Base-by-base conservation (phyloP, 2,888 invertebrate species). In the Phlogophora meticulosa region DNA sequence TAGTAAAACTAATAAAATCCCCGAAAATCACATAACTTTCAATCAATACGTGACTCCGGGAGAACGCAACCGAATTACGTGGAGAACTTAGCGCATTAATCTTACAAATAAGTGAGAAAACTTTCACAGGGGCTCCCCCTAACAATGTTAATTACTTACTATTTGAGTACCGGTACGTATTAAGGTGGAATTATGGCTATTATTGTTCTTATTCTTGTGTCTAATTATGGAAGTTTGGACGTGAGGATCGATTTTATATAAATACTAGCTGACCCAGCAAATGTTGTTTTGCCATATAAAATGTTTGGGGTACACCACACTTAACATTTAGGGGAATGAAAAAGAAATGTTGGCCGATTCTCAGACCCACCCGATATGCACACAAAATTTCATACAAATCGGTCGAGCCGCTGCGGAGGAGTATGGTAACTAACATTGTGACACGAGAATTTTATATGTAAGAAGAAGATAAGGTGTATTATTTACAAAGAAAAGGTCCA, bases 141-240 rank as follows among this genome's bases (percentile, higher is more conserved):
- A 80, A 82, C 82, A 80, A 80, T 74, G 82, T 80, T 83, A 82
- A 83, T 83, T 84, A 83, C 80, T 83, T 65, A 76, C 71, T 80
- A 71, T 73, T 67, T 82, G 66, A 78, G 67, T 72, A 68, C 70
- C 51, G 40, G 28, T 55, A 22, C 55, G 64, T 69, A 72, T 70
- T 71, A 78, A 52, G 68, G 24, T 32, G 48, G 61, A 60, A 69
- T 72, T 80, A 70, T 42, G 45, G 38, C 45, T 77, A 57, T 64
- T 70, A 74, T 76, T 66, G 68, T 66, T 68, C 58, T 22, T 59
- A 58, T 62, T 53, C 32, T 57, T 51, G 11, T 48, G 56, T 49
- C 48, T 68, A 40, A 55, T 32, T 51, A 46, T 49, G 42, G 22
- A 66, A 71, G 63, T 81, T 66, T 60, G 17, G 38, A 36, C 28